phyloP scores from a whole-genome alignment of 2,797 vertebrate species.

The Pangasius djambal region DNA sequence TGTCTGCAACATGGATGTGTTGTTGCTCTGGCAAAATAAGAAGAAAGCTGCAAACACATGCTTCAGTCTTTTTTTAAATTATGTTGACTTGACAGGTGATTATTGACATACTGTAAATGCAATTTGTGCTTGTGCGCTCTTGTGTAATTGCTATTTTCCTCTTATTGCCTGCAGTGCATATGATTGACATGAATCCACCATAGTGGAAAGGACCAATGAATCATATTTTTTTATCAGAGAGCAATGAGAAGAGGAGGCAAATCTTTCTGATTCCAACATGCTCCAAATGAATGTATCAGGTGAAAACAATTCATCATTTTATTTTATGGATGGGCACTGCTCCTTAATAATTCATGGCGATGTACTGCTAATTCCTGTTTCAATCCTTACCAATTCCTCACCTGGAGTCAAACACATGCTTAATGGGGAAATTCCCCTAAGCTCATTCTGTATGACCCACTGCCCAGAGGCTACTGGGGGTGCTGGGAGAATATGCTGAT shows the following conservation, averaged over 20 bases:
- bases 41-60: not conserved
- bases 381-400: slow-evolving; percentile 32
- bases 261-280: not conserved
- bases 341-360: slow-evolving; percentile 26
- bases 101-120: not conserved
- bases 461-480: slow-evolving; percentile 37
- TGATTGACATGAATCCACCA: not conserved
- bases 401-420: slow-evolving; percentile 38
- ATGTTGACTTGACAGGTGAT: not conserved
- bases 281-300: not conserved
- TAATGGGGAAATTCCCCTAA: slow-evolving; percentile 26
- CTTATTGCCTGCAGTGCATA: not conserved
- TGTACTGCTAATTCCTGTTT: slow-evolving; percentile 38
- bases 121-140: not conserved
- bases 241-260: not conserved
- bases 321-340: not conserved
- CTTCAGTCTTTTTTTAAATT: not conserved
- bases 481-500: slow-evolving; percentile 41
- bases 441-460: slow-evolving; percentile 34
- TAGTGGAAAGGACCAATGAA: not conserved
- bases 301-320: not conserved
- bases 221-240: slow-evolving; percentile 4
- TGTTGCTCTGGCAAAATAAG: not conserved
- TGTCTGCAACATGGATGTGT: not conserved
- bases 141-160: not conserved